Conservation (phyloP, 2,888 invertebrate genomes). For the Ecliptopera silaceata region DNA sequence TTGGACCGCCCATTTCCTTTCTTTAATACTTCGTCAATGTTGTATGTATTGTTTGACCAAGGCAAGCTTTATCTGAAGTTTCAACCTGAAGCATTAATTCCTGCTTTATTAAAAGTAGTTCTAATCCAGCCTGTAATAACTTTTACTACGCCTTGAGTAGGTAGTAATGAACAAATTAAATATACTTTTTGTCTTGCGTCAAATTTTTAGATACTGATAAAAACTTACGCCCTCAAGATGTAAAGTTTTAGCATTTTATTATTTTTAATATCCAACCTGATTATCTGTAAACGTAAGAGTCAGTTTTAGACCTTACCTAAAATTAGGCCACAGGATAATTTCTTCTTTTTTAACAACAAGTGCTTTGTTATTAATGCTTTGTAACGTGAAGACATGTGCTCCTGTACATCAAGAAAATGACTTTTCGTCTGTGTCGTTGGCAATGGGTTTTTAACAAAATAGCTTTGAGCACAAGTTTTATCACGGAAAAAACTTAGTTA, state of each 20-base stretch:
- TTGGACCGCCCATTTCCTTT: not conserved
- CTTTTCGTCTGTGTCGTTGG: not conserved
- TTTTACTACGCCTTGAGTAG: not conserved
- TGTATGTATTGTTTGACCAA: not conserved
- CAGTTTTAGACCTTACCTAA: not conserved
- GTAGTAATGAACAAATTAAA: no score
- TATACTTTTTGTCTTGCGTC: no score
- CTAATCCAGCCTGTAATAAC: not conserved
- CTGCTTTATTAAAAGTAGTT: not conserved
- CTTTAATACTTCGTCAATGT: not conserved
- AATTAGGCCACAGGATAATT: not conserved
- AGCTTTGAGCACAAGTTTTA: not conserved
- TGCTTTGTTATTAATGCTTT: not conserved
- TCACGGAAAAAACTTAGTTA: not conserved
- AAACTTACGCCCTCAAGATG: no score
- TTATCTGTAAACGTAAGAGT: not conserved
- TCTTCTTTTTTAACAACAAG: not conserved
- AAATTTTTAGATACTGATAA: no score
- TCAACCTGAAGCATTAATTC: not conserved
- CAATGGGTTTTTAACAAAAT: not conserved
- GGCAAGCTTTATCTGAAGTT: not conserved
- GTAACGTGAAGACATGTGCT: not conserved
- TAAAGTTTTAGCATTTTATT: no score
- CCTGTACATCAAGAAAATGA: not conserved
- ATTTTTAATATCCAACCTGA: not conserved